phyloP scores from a whole-genome alignment of 2,888 invertebrate genomes.

The Drosophila anceps region DNA sequence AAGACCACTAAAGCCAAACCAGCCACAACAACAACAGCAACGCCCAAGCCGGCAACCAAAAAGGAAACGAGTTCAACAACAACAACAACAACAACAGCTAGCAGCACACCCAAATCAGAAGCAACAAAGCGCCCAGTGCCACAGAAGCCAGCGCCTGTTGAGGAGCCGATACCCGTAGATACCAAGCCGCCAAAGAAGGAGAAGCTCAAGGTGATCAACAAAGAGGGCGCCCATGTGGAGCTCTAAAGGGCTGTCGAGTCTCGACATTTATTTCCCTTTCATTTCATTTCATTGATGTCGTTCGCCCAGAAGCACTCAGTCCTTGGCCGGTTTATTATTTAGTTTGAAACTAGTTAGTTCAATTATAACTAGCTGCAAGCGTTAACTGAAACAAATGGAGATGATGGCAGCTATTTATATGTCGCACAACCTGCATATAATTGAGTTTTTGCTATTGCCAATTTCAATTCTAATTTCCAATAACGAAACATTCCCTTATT shows the following conservation, averaged over 20 bases:
- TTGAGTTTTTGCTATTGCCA: slow-evolving; percentile 31
- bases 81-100: slow-evolving; percentile 44
- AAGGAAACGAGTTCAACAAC: slow-evolving; percentile 46
- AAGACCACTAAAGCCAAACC: slow-evolving; percentile 57
- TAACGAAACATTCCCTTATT: slow-evolving; percentile 37
- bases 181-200: slow-evolving; percentile 86
- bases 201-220: slow-evolving; percentile 88
- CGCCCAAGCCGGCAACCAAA: slow-evolving; percentile 38
- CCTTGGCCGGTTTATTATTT: slow-evolving; percentile 34
- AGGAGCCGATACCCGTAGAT: slow-evolving; percentile 87
- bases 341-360: slow-evolving; percentile 49
- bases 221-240: slow-evolving; percentile 86
- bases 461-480: background rate
- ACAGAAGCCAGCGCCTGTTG: slow-evolving; percentile 86
- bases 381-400: slow-evolving; percentile 4
- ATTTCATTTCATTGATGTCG: background rate
- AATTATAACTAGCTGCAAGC: slow-evolving; percentile 39
- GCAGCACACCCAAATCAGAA: slow-evolving; percentile 54
- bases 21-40: slow-evolving; percentile 49
- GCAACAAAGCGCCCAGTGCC: slow-evolving; percentile 76
- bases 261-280: background rate
- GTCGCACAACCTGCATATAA: slow-evolving; percentile 61
- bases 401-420: slow-evolving; percentile 67
- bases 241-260: slow-evolving; percentile 67
- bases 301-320: slow-evolving; percentile 19